These are phyloP conservation scores for Gobius niger DNA, from an alignment of 2,113 vertebrate genomes.

Conservation along the genomic window DNA sequence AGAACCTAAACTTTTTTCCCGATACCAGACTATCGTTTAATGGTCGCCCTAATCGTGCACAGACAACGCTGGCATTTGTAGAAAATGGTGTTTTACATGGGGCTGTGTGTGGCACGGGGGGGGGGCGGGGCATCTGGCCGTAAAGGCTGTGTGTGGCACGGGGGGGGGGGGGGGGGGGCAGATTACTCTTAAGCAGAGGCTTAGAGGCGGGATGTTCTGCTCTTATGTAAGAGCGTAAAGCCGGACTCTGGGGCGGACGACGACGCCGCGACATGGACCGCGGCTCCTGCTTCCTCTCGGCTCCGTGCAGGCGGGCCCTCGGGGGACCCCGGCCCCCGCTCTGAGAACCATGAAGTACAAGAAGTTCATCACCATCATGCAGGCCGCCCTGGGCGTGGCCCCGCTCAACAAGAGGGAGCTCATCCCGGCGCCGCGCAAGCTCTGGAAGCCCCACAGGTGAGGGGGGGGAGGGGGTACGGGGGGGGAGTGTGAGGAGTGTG, in stretches of 20 bases:
- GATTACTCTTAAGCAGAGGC: constrained; percentile 62
- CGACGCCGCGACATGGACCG: constrained; percentile 55
- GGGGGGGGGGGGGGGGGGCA: not conserved
- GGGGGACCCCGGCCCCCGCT: not conserved
- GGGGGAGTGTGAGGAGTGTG: constrained; percentile 9
- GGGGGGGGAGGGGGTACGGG: constrained; percentile 41
- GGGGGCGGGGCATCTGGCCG: not conserved
- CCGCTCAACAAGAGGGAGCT: constrained; percentile 91
- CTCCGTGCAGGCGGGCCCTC: not conserved
- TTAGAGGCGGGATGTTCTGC: constrained; percentile 82
- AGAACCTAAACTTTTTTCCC: too few species aligned
- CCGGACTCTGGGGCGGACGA: constrained; percentile 19
- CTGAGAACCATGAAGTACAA: constrained; percentile 84
- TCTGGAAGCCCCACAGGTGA: constrained; percentile 86
- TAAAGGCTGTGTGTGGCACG: too few species aligned
- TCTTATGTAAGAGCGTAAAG: constrained; percentile 80
- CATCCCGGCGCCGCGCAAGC: constrained; percentile 84
- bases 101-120: not conserved
- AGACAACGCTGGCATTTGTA: too few species aligned
- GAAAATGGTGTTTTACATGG: not conserved
- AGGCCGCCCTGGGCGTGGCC: constrained; percentile 85
- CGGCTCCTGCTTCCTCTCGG: constrained; percentile 10
- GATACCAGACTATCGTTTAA: too few species aligned
- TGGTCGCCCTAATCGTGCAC: too few species aligned
- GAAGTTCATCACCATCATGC: constrained; percentile 88